Evolutionary conservation across 2,888 invertebrate species (phyloP).

Genomic region (Philereme transversata): DNA sequence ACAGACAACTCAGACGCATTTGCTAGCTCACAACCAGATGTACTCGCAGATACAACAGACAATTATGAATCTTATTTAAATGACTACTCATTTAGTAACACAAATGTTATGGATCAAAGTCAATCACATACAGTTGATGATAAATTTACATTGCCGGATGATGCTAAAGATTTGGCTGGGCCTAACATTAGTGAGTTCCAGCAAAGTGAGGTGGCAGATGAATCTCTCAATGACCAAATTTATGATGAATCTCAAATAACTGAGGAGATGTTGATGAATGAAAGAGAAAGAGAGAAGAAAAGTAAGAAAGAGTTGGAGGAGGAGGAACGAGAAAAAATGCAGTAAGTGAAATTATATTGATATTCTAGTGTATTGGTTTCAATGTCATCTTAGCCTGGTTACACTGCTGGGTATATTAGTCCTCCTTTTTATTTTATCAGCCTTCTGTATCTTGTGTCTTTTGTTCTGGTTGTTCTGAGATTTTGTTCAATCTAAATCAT

Average conservation of each 20-base stretch:
- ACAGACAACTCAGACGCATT: constrained; percentile 67
- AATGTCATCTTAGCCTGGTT: no score
- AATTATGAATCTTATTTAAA: constrained; percentile 72
- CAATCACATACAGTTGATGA: constrained; percentile 50
- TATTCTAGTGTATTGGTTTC: neutral
- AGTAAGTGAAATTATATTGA: constrained; percentile 85
- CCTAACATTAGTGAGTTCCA: constrained; percentile 63
- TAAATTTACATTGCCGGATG: constrained; percentile 47
- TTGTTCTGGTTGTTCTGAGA: no score
- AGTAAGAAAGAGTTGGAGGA: constrained; percentile 94
- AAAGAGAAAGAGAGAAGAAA: constrained; percentile 87
- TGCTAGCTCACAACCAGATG: constrained; percentile 61
- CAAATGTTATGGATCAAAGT: constrained; percentile 50
- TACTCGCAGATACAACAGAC: constrained; percentile 59
- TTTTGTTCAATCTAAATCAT: no score
- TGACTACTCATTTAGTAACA: constrained; percentile 69
- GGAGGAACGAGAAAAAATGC: constrained; percentile 98
- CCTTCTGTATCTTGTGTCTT: no score
- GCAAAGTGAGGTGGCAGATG: constrained; percentile 55
- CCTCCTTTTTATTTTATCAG: no score
- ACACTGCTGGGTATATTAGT: no score
- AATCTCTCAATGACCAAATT: constrained; percentile 18
- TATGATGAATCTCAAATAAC: constrained; percentile 65
- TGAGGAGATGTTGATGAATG: constrained; percentile 74
- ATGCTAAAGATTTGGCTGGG: constrained; percentile 49